phyloP scores from a whole-genome alignment of 2,888 invertebrate species.

The Steinernema scapterisci region DNA sequence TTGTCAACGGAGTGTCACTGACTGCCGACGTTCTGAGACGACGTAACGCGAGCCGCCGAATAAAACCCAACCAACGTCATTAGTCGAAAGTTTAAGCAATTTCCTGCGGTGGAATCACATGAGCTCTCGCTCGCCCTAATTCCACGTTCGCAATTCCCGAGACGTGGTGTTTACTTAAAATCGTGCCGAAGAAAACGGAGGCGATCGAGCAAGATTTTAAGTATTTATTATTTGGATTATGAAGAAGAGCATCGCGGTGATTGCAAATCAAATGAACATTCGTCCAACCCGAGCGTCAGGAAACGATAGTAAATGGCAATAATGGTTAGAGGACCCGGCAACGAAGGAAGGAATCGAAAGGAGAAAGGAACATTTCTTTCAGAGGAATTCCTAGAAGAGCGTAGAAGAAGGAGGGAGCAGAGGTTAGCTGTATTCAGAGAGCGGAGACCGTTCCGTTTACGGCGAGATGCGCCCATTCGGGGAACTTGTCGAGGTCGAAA shows the following conservation, averaged over 20 bases:
- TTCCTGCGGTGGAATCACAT: not conserved
- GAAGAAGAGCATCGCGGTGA: not conserved
- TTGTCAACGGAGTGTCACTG: not conserved
- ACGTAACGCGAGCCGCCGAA: not conserved
- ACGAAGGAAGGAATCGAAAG: too few relatives aligned
- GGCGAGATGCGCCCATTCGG: slow-evolving; percentile 40
- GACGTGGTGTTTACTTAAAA: not conserved
- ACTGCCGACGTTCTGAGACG: not conserved
- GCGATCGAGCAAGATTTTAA: not conserved
- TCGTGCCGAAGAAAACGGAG: not conserved
- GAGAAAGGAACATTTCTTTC: too few relatives aligned
- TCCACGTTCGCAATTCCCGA: not conserved
- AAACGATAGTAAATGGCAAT: too few relatives aligned
- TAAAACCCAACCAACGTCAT: not conserved
- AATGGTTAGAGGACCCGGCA: not conserved
- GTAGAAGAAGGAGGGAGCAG: not conserved
- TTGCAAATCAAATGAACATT: not conserved
- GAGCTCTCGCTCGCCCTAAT: not conserved
- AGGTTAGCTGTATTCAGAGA: not conserved
- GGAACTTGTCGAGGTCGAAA: slow-evolving; percentile 44
- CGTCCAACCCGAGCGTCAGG: not conserved
- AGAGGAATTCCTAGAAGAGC: not conserved
- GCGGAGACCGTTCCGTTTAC: not conserved
- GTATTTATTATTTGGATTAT: not conserved
- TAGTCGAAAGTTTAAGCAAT: not conserved